These are phyloP conservation scores for Oscheius myriophilus DNA, from an alignment of 2,888 invertebrate species.

Conservation along the genomic window DNA sequence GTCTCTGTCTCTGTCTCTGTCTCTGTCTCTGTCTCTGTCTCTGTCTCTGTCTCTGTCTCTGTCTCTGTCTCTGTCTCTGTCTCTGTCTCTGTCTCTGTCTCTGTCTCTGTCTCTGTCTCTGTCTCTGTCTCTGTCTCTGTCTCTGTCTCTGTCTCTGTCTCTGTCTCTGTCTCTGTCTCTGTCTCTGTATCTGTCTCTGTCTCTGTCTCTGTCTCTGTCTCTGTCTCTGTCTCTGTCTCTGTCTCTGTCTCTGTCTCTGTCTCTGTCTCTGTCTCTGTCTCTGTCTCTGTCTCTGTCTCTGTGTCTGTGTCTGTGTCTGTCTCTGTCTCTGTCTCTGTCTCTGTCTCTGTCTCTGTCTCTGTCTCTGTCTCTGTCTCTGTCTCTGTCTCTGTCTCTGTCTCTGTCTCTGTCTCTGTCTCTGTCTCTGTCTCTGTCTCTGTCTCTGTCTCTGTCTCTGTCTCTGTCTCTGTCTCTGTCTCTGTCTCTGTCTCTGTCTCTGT, in stretches of 20 bases:
- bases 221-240: no score
- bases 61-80: no score
- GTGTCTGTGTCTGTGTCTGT: neutral
- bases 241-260: neutral
- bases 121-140: neutral
- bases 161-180: neutral
- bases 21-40: no score
- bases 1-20: no score
- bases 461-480: no score
- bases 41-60: neutral
- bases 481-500: no score
- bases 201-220: neutral
- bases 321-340: conserved; percentile 3
- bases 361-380: neutral
- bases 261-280: conserved; percentile 2
- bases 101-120: neutral
- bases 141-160: neutral
- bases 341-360: conserved; percentile 1
- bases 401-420: no score
- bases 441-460: no score
- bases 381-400: neutral
- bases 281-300: conserved; percentile 9
- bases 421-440: no score
- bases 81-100: neutral
- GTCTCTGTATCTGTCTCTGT: neutral